Evolutionary conservation across 2,888 invertebrate species (phyloP).

Genomic region (Phlogophora meticulosa): DNA sequence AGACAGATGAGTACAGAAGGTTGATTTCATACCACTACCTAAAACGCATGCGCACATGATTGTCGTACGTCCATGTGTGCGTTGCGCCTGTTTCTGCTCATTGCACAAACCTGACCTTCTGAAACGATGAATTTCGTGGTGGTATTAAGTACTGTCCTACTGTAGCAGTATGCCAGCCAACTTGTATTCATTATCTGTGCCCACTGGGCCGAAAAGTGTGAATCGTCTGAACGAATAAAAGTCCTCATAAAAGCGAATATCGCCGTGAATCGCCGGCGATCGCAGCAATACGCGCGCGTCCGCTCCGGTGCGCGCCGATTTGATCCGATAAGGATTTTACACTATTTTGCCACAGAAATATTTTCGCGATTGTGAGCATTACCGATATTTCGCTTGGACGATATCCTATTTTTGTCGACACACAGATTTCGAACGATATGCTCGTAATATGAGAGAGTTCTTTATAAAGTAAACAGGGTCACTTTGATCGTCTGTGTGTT

Average conservation of each 20-base stretch:
- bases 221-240: conserved; percentile 67
- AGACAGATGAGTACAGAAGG: conserved; percentile 2
- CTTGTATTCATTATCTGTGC: conserved; percentile 65
- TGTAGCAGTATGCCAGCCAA: conserved; percentile 47
- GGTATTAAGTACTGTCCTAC: conserved; percentile 8
- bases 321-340: conserved; percentile 71
- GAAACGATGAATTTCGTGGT: background rate
- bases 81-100: background rate
- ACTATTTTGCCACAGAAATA: conserved; percentile 66
- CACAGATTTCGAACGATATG: conserved; percentile 44
- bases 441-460: conserved; percentile 22
- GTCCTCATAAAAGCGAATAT: conserved; percentile 64
- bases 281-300: conserved; percentile 42
- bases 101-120: background rate
- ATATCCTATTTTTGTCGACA: conserved; percentile 50
- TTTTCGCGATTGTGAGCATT: conserved; percentile 59
- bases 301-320: conserved; percentile 65
- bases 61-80: background rate
- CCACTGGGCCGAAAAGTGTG: conserved; percentile 61
- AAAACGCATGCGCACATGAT: background rate
- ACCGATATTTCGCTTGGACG: conserved; percentile 58
- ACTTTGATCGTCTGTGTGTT: conserved; percentile 8
- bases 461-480: conserved; percentile 40
- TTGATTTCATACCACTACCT: background rate
- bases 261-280: conserved; percentile 63